Conservation (phyloP, 2,113 vertebrate genomes). For the Rhineura floridana region DNA sequence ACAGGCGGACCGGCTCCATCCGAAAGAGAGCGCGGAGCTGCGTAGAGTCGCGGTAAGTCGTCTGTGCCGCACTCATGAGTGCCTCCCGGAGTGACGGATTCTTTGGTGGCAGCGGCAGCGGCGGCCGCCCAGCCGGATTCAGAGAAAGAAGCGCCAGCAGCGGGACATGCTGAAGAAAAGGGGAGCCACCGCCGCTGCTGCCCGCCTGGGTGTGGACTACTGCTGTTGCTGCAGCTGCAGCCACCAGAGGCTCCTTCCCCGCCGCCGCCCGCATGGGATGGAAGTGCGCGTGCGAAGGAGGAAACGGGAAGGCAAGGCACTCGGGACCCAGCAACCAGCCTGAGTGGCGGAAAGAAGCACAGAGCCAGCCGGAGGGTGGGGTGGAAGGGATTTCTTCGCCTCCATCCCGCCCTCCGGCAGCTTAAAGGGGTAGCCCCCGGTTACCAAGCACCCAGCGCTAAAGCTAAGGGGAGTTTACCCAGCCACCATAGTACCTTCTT, state of each 20-base stretch:
- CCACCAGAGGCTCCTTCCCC: too few species aligned
- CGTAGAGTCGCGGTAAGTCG: slow-evolving; percentile 46
- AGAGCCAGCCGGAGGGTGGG: too few species aligned
- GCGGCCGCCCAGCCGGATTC: slow-evolving; percentile 32
- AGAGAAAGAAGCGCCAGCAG: slow-evolving; percentile 41
- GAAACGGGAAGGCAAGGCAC: neutral
- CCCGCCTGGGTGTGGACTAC: slow-evolving; percentile 37
- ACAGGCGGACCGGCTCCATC: slow-evolving; percentile 55
- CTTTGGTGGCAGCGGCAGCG: slow-evolving; percentile 7
- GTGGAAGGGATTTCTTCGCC: too few species aligned
- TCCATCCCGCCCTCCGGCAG: too few species aligned
- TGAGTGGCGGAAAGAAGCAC: neutral
- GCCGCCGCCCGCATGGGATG: too few species aligned
- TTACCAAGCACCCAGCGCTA: too few species aligned
- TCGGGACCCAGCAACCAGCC: neutral
- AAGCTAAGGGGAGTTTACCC: too few species aligned
- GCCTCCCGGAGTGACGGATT: neutral
- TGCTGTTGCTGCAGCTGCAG: slow-evolving; percentile 31
- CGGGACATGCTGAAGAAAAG: too few species aligned
- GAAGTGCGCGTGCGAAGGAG: neutral
- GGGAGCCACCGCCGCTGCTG: slow-evolving; percentile 39
- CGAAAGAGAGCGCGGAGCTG: slow-evolving; percentile 64
- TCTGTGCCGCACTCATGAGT: slow-evolving; percentile 51
- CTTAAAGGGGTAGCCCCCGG: too few species aligned
- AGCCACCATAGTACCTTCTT: too few species aligned